Conservation (phyloP, 2,888 invertebrate species). For the Chrysolina oricalcia region DNA sequence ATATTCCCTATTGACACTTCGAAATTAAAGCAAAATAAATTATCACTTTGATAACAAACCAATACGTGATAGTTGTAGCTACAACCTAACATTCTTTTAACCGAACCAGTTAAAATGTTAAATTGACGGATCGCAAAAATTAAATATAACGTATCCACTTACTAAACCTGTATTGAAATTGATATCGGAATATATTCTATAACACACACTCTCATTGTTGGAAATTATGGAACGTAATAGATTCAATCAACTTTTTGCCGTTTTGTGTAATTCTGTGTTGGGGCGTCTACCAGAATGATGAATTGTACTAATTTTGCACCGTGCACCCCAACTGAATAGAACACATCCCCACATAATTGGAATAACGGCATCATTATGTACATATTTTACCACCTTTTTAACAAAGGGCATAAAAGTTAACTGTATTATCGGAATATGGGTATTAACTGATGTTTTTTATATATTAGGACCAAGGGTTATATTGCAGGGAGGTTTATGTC, state of each 20-base stretch:
- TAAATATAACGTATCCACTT: no score
- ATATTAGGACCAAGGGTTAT: constrained; percentile 31
- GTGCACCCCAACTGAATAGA: constrained; percentile 47
- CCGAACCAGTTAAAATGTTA: no score
- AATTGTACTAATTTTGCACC: constrained; percentile 52
- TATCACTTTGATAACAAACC: no score
- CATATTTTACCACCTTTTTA: constrained; percentile 55
- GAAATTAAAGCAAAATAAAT: no score
- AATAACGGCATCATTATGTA: constrained; percentile 59
- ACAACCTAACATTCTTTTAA: no score
- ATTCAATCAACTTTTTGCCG: constrained; percentile 50
- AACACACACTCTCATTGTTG: background rate
- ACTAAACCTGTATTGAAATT: background rate
- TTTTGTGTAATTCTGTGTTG: constrained; percentile 51
- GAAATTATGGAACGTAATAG: constrained; percentile 20
- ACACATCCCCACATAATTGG: constrained; percentile 52
- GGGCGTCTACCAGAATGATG: constrained; percentile 54
- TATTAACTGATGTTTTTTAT: constrained; percentile 31
- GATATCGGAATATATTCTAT: background rate
- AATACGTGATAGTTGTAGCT: no score
- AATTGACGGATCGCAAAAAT: no score
- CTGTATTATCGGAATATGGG: constrained; percentile 35
- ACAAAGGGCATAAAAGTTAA: constrained; percentile 45
- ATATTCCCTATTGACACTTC: no score
- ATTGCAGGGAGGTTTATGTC: constrained; percentile 8